Base-by-base conservation (phyloP, 2,888 invertebrate genomes). In the Pogonocherus hispidulus region DNA sequence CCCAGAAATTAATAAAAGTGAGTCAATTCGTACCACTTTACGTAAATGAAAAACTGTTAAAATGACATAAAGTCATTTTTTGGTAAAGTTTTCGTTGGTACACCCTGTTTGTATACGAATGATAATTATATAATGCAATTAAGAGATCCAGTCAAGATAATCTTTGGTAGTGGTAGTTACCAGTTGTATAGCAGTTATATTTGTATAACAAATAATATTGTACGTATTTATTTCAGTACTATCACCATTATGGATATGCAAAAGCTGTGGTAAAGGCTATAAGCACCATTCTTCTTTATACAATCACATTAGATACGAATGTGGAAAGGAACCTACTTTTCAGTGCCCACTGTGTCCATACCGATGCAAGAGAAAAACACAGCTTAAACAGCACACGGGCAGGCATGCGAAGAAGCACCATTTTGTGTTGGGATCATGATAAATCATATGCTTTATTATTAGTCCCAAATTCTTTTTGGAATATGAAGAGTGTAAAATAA, bases 291-390 rank as follows among this genome's bases (percentile, higher is more conserved):
- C 69, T 18, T 79, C 79, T 11, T 59, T 74, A 23, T 71, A 71
- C 60, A 72, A 54, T 18, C 76, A 76, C 51, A 60, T 51, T 23
- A 72, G 62, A 56, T 76, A 57, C 49, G 76, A 76, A 66, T 76
- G 76, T 20, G 72, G 72, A 9, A 93, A 93, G 81, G 90, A 92
- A 68, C 93, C 93, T 0, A 88, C 91, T 66, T 93, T 93, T 86
- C 91, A 91, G 71, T 93, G 93, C 27, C 37, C 41, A 1, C 49
- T 54, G 52, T 73, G 71, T 47, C 20, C 47, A 2, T 73, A 69
- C 19, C 62, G 37, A n/a, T 63, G 66, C 6, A 73, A 63, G 63
- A 60, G 71, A 55, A 71, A 66, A 62, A 60, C 57, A 5, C 69
- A 71, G n/a, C 56, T 73, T 16, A 63, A 59, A 32, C 51, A 63